Conservation (phyloP, 2,113 vertebrate genomes). For the Aspidoscelis tigris region DNA sequence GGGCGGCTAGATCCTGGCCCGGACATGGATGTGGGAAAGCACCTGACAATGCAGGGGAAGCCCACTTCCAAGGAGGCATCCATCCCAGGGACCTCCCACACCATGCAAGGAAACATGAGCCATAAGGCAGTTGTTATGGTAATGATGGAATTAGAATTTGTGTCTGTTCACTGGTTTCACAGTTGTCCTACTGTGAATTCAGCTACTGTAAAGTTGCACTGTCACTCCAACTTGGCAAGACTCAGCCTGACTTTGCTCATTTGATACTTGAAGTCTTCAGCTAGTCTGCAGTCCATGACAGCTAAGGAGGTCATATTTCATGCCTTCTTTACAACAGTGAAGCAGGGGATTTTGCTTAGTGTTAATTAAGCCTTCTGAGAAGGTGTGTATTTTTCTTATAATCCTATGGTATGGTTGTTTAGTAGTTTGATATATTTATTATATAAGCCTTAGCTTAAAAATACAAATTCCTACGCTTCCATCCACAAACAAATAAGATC, state of each 20-base stretch:
- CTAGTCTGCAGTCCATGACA: neutral
- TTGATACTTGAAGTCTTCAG: neutral
- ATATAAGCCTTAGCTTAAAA: neutral
- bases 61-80: too few species aligned
- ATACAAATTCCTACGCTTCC: too few species aligned
- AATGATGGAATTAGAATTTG: neutral
- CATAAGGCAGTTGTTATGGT: neutral
- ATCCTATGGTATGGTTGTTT: neutral
- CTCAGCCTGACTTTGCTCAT: neutral
- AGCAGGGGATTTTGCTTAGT: neutral
- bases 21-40: too few species aligned
- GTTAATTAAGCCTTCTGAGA: neutral
- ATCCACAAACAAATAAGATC: too few species aligned
- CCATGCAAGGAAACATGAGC: too few species aligned
- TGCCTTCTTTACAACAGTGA: neutral
- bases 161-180: neutral
- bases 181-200: neutral
- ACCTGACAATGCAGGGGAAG: too few species aligned
- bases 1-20: too few species aligned
- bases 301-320: neutral
- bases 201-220: neutral
- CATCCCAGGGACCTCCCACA: too few species aligned
- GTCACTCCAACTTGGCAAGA: slow-evolving; percentile 5
- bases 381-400: neutral
- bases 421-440: neutral